A percentile compares a stretch with the other conserved stretches of the same genome.
phyloP scores from a whole-genome alignment of 2,113 vertebrate species.

The Hippocampus barbouri region DNA sequence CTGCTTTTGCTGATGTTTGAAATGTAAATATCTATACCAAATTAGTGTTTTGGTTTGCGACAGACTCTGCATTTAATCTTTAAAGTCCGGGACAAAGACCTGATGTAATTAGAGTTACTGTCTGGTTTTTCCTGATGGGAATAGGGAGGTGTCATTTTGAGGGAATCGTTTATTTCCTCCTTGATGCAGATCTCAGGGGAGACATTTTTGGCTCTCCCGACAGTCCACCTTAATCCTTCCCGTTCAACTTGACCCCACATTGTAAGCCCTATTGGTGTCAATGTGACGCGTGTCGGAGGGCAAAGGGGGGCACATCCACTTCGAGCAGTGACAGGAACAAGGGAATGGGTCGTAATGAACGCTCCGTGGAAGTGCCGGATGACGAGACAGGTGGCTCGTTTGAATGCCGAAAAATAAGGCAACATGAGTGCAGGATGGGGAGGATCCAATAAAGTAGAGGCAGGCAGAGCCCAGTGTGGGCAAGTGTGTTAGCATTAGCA shows the following conservation, averaged over 20 bases:
- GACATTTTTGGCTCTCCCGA: slow-evolving; percentile 15
- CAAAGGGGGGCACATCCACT: slow-evolving; percentile 63
- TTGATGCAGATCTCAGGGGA: neutral
- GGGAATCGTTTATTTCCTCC: neutral
- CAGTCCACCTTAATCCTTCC: slow-evolving; percentile 47
- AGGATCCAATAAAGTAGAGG: neutral
- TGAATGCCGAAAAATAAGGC: slow-evolving; percentile 27
- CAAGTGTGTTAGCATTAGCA: neutral
- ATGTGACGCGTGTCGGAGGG: slow-evolving; percentile 45
- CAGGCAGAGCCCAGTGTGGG: neutral
- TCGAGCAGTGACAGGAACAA: slow-evolving; percentile 58
- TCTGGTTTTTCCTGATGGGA: too few relatives aligned
- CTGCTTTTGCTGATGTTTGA: too few relatives aligned
- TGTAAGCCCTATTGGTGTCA: slow-evolving; percentile 64
- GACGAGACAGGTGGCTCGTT: slow-evolving; percentile 51
- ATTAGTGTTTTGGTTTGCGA: too few relatives aligned
- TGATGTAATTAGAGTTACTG: too few relatives aligned
- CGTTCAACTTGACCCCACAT: slow-evolving; percentile 66
- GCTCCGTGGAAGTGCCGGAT: slow-evolving; percentile 35
- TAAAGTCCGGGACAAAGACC: too few relatives aligned
- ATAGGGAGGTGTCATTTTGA: too few relatives aligned
- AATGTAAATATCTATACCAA: too few relatives aligned
- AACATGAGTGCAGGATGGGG: neutral
- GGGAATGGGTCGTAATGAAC: slow-evolving; percentile 64
- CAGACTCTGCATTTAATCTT: too few relatives aligned